phyloP scores from a whole-genome alignment of 2,888 invertebrate species.

The Scaeva pyrastri region DNA sequence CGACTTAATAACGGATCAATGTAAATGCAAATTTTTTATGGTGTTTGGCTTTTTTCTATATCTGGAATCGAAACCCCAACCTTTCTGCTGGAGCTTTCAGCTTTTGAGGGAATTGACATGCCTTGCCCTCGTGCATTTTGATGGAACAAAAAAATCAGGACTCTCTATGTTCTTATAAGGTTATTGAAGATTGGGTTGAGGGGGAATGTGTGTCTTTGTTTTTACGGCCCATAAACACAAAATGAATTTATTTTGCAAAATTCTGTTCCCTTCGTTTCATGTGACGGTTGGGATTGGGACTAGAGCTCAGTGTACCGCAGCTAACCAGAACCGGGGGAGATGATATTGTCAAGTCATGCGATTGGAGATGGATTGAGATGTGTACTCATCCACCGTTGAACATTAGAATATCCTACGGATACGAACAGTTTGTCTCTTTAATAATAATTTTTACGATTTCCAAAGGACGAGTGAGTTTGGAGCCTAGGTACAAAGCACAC shows the following conservation, averaged over 20 bases:
- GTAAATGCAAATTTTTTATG: conserved; percentile 76
- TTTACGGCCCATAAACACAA: conserved; percentile 76
- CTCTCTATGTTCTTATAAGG: background rate
- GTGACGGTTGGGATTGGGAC: conserved; percentile 20
- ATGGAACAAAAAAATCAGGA: conserved; percentile 34
- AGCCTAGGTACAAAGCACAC: conserved; percentile 4
- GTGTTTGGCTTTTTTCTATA: conserved; percentile 53
- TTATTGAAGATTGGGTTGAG: conserved; percentile 32
- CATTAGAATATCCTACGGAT: conserved; percentile 60
- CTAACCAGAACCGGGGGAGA: conserved; percentile 25
- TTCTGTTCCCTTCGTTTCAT: conserved; percentile 31
- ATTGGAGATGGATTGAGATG: conserved; percentile 70
- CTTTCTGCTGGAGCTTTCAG: background rate
- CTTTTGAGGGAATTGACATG: conserved; percentile 63
- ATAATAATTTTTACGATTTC: conserved; percentile 74
- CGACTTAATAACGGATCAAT: conserved; percentile 76
- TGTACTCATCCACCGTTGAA: conserved; percentile 52
- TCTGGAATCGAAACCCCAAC: background rate
- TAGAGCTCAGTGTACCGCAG: conserved; percentile 13
- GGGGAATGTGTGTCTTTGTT: conserved; percentile 71
- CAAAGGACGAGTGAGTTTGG: conserved; percentile 43
- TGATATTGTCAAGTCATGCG: conserved; percentile 66
- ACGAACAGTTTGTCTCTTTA: conserved; percentile 65
- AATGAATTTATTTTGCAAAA: conserved; percentile 74
- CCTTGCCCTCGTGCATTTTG: conserved; percentile 60